Evolutionary conservation across 2,113 vertebrate species (phyloP).

Genomic region (Henicopernis longicauda): DNA sequence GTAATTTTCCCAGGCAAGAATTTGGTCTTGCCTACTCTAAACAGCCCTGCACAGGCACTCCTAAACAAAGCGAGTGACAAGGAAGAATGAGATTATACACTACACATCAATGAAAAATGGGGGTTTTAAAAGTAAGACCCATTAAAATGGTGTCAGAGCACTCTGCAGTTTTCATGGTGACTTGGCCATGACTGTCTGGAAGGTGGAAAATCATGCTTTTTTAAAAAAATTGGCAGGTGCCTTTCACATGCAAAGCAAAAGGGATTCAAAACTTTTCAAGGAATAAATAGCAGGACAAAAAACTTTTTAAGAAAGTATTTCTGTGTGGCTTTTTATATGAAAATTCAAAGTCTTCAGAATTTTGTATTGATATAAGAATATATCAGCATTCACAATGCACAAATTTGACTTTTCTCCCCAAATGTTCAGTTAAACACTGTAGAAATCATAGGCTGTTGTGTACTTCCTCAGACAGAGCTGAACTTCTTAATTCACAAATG

Average conservation of each 20-base stretch:
- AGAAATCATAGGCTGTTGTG: background rate
- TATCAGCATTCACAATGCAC: background rate
- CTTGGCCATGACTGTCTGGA: background rate
- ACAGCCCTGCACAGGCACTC: background rate
- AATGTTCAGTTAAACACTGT: background rate
- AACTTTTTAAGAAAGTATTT: background rate
- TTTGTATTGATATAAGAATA: background rate
- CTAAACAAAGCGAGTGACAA: background rate
- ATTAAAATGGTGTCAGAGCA: background rate
- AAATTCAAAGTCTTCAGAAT: background rate
- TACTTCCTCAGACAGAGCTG: background rate
- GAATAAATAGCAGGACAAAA: background rate
- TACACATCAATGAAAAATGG: background rate
- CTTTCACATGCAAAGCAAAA: background rate
- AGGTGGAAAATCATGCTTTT: background rate
- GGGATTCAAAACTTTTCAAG: background rate
- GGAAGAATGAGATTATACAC: background rate
- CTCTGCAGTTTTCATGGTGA: background rate
- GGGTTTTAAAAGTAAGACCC: background rate
- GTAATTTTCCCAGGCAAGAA: background rate
- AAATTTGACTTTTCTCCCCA: background rate
- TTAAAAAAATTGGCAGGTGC: background rate
- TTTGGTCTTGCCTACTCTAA: background rate
- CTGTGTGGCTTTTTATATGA: background rate
- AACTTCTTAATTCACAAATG: background rate